phyloP scores from a whole-genome alignment of 2,797 vertebrate genomes.

The Austrolebias charrua region DNA sequence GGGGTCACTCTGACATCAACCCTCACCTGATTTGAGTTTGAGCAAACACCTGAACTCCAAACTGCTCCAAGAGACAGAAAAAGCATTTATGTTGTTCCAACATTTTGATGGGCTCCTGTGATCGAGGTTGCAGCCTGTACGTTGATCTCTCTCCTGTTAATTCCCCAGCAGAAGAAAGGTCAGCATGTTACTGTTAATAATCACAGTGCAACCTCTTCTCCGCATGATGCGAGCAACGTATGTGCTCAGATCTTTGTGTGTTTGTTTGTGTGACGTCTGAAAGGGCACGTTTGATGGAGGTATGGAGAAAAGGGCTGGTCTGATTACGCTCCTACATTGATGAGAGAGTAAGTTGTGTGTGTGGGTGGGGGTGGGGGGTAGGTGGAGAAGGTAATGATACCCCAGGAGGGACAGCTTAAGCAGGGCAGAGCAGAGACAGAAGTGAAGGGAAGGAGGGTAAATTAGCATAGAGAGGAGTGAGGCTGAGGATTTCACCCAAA shows the following conservation, averaged over 20 bases:
- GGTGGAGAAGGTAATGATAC: conserved; percentile 63
- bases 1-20: conserved; percentile 70
- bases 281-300: conserved; percentile 40
- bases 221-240: conserved; percentile 12
- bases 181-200: conserved; percentile 11
- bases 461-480: conserved; percentile 3
- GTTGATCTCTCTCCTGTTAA: neutral
- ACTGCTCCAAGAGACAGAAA: neutral
- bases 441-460: conserved; percentile 7
- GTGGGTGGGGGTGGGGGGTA: conserved; percentile 42
- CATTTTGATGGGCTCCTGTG: conserved; percentile 3
- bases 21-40: conserved; percentile 10
- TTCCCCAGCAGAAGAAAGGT: neutral
- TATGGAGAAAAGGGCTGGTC: conserved; percentile 30
- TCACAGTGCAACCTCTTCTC: neutral
- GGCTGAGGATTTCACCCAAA: conserved; percentile 9
- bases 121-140: neutral
- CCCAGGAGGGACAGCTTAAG: conserved; percentile 37
- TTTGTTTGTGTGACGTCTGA: conserved; percentile 30
- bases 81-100: conserved; percentile 5
- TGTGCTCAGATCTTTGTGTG: conserved; percentile 1
- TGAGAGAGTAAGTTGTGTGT: too few species aligned
- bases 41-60: conserved; percentile 1
- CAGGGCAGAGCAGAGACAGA: neutral
- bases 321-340: conserved; percentile 44